phyloP scores from a whole-genome alignment of 2,888 invertebrate genomes.

The Lysandra bellargus region DNA sequence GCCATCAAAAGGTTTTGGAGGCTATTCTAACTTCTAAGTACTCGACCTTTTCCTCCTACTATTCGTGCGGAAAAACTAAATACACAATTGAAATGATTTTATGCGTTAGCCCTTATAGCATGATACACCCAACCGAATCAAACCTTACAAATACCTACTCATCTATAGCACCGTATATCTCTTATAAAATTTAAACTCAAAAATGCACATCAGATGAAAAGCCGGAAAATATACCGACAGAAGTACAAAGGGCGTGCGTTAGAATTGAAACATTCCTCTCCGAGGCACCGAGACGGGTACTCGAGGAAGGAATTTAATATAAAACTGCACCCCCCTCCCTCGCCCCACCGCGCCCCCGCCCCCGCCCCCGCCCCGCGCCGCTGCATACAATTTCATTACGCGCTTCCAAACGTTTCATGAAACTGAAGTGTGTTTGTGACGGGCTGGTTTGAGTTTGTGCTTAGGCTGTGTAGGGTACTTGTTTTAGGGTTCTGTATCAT shows the following conservation, averaged over 20 bases:
- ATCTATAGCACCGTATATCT: no score
- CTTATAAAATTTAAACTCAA: no score
- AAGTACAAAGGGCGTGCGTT: neutral
- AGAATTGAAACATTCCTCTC: slow-evolving; percentile 16
- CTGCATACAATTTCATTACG: slow-evolving; percentile 33
- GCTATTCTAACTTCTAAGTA: no score
- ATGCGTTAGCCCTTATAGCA: no score
- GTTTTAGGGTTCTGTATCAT: neutral
- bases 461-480: neutral
- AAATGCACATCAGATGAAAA: neutral
- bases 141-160: no score
- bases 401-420: slow-evolving; percentile 18
- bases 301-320: slow-evolving; percentile 30
- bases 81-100: no score
- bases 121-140: no score
- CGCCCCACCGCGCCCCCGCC: neutral
- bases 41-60: no score
- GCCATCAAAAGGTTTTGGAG: no score
- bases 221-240: neutral
- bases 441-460: neutral
- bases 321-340: slow-evolving; percentile 17
- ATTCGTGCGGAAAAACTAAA: no score
- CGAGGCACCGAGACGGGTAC: neutral
- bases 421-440: slow-evolving; percentile 6
- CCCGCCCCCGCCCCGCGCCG: neutral